These are phyloP conservation scores for Myotis planiceps DNA, from an alignment of 2,797 vertebrate genomes.

Conservation along the genomic window DNA sequence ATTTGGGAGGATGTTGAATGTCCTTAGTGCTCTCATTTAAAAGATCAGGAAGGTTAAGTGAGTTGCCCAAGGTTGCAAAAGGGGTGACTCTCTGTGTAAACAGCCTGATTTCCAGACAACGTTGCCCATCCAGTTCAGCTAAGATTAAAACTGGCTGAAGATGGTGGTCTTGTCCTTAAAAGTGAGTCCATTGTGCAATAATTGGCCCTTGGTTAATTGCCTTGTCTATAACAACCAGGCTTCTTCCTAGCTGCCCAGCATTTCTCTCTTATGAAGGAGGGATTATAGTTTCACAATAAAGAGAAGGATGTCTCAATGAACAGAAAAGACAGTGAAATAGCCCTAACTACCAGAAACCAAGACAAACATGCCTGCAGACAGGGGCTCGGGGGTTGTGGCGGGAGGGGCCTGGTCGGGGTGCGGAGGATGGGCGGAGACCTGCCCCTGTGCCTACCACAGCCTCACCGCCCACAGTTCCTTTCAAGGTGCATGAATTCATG, in stretches of 20 bases:
- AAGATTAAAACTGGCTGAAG: background rate
- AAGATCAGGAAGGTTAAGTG: slow-evolving; percentile 60
- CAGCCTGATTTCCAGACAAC: slow-evolving; percentile 24
- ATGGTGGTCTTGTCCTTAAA: background rate
- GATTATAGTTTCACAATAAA: background rate
- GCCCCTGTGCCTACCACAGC: no score
- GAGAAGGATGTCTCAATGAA: background rate
- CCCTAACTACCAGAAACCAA: background rate
- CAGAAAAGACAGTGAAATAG: background rate
- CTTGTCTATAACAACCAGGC: background rate
- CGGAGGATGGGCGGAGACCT: no score
- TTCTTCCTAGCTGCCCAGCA: background rate
- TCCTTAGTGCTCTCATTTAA: background rate
- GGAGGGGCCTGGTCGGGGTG: no score
- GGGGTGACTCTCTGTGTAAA: slow-evolving; percentile 43
- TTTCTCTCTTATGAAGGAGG: background rate
- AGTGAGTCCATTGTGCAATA: background rate
- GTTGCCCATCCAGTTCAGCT: background rate
- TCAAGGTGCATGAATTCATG: no score
- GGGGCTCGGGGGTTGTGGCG: no score
- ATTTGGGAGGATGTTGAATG: slow-evolving; percentile 50
- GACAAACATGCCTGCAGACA: background rate
- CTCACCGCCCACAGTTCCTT: no score
- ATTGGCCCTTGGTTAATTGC: background rate
- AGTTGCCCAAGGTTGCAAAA: slow-evolving; percentile 2